Conservation (phyloP, 2,888 invertebrate species). For the Empis livida region DNA sequence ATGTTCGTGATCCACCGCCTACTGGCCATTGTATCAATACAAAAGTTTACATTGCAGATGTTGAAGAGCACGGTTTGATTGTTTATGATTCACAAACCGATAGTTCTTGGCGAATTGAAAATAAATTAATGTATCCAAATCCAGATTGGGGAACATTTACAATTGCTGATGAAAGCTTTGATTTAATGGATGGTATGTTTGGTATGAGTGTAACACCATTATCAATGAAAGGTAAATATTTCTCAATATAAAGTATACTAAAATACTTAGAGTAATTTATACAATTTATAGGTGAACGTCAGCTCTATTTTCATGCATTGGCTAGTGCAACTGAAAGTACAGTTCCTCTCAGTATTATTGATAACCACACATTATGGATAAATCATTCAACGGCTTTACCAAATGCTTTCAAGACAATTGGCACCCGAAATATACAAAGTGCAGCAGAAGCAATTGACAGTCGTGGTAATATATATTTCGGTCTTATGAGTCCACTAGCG, state of each 20-base stretch:
- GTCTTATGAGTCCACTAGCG: constrained; percentile 52
- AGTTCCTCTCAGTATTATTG: constrained; percentile 43
- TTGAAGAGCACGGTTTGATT: constrained; percentile 42
- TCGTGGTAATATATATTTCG: constrained; percentile 38
- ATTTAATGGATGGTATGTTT: constrained; percentile 53
- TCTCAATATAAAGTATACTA: no score
- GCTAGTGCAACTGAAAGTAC: constrained; percentile 47
- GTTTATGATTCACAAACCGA: constrained; percentile 42
- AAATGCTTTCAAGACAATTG: constrained; percentile 40
- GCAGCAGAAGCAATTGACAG: constrained; percentile 53
- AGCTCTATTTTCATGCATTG: constrained; percentile 50
- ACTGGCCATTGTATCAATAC: constrained; percentile 38
- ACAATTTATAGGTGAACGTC: constrained; percentile 23
- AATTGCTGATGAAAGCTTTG: constrained; percentile 44
- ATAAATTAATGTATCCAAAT: constrained; percentile 45
- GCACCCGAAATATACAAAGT: constrained; percentile 48
- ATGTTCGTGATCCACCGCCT: constrained; percentile 37
- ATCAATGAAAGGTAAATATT: neutral
- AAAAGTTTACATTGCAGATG: constrained; percentile 51
- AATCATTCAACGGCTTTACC: constrained; percentile 33
- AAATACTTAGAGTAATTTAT: no score
- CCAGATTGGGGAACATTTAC: constrained; percentile 44
- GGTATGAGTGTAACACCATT: constrained; percentile 45
- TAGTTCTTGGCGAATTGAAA: constrained; percentile 44
- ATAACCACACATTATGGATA: constrained; percentile 38